phyloP scores from a whole-genome alignment of 2,888 invertebrate genomes.

The Campaea margaritaria region DNA sequence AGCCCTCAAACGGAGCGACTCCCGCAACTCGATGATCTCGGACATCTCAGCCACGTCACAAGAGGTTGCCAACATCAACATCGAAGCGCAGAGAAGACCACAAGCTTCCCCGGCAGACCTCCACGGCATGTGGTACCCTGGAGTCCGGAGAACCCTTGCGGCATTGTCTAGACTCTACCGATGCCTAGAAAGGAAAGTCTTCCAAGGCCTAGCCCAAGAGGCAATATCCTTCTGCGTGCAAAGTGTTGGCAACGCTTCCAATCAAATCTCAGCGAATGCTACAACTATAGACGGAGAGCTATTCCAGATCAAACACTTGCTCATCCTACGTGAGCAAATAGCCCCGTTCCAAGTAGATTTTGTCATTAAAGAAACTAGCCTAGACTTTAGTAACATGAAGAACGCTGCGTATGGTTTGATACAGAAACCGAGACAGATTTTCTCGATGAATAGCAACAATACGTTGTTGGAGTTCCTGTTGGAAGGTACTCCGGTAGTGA shows the following conservation, averaged over 20 bases:
- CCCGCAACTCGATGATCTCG: slow-evolving; percentile 88
- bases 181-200: slow-evolving; percentile 97
- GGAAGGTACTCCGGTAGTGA: slow-evolving; percentile 97
- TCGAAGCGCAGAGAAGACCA: slow-evolving; percentile 66
- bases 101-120: slow-evolving; percentile 95
- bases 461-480: slow-evolving; percentile 95
- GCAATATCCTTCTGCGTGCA: slow-evolving; percentile 96
- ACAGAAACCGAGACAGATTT: slow-evolving; percentile 93
- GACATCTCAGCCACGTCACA: slow-evolving; percentile 88
- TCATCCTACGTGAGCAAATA: slow-evolving; percentile 98
- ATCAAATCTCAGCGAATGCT: slow-evolving; percentile 91
- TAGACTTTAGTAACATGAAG: slow-evolving; percentile 91
- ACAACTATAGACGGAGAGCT: slow-evolving; percentile 96
- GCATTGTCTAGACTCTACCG: slow-evolving; percentile 94
- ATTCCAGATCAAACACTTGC: slow-evolving; percentile 98
- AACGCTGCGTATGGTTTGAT: slow-evolving; percentile 91
- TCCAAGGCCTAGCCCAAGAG: slow-evolving; percentile 98
- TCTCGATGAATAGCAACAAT: slow-evolving; percentile 94
- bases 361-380: slow-evolving; percentile 94
- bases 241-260: slow-evolving; percentile 93
- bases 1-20: slow-evolving; percentile 86
- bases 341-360: slow-evolving; percentile 99
- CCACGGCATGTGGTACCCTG: slow-evolving; percentile 99
- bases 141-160: slow-evolving; percentile 96
- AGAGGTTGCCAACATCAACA: slow-evolving; percentile 88